Percentiles rank a stretch among this genome's conserved stretches.
Evolutionary conservation across 1,140 invertebrate genomes (phyloP).

Genomic region (Drusus annulatus): DNA sequence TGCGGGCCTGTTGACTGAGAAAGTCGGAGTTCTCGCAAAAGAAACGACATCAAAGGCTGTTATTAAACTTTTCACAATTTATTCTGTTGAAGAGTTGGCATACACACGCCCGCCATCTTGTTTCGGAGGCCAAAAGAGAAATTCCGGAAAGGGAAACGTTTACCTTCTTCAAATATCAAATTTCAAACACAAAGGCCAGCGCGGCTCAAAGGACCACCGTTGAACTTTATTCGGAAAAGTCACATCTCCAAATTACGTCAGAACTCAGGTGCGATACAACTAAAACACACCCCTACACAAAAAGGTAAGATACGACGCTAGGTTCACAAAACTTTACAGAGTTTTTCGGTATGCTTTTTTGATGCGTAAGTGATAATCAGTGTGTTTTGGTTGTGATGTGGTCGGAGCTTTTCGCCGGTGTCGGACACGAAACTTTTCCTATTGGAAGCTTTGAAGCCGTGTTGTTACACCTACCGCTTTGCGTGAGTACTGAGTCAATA

Average conservation of each 20-base stretch:
- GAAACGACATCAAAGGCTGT: constrained; percentile 46
- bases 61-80: constrained; percentile 53
- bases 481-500: constrained; percentile 16
- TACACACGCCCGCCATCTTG: constrained; percentile 46
- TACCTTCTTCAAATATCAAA: constrained; percentile 59
- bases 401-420: constrained; percentile 30
- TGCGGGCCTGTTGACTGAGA: constrained; percentile 19
- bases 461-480: constrained; percentile 43
- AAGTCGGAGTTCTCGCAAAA: constrained; percentile 17
- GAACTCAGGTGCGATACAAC: too few relatives aligned
- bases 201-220: constrained; percentile 31
- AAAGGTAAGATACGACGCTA: too few relatives aligned
- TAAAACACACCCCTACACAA: too few relatives aligned
- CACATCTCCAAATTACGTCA: neutral
- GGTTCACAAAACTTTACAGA: too few relatives aligned
- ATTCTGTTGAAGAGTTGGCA: constrained; percentile 46
- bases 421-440: constrained; percentile 54
- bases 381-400: neutral
- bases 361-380: neutral
- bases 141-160: constrained; percentile 57
- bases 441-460: constrained; percentile 53
- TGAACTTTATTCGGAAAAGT: constrained; percentile 17
- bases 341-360: neutral
- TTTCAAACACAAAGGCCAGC: constrained; percentile 52
- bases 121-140: constrained; percentile 39